Evolutionary conservation across 2,113 vertebrate genomes (phyloP).

Genomic region (Trematocara nigrifrons): DNA sequence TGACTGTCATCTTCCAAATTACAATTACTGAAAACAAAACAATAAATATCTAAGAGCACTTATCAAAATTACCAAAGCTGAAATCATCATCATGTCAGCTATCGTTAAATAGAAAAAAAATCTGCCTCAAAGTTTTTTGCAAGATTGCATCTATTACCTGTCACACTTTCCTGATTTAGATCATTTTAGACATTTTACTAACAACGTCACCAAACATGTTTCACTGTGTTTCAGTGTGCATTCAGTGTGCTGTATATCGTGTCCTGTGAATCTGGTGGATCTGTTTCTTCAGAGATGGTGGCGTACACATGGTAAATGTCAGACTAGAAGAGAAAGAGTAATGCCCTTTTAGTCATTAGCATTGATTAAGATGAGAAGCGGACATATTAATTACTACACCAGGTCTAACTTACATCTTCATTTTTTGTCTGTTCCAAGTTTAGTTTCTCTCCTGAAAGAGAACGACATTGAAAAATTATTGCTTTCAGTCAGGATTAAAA

Average conservation of each 20-base stretch:
- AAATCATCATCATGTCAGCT: neutral
- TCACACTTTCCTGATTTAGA: neutral
- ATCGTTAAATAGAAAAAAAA: neutral
- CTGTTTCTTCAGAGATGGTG: neutral
- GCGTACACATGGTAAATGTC: neutral
- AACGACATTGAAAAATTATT: neutral
- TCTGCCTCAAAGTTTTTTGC: neutral
- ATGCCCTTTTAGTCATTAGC: neutral
- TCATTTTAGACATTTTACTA: neutral
- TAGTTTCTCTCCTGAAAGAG: neutral
- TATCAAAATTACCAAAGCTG: neutral
- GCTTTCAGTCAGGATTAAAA: neutral
- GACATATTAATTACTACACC: neutral
- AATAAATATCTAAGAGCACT: neutral
- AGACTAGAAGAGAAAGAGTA: neutral
- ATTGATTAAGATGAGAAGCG: neutral
- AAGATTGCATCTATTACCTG: neutral
- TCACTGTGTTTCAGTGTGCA: neutral
- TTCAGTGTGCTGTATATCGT: accelerated
- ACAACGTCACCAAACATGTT: neutral
- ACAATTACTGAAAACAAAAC: too few species aligned
- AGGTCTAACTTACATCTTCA: neutral
- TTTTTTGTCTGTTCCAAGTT: neutral
- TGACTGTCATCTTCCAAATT: too few species aligned
- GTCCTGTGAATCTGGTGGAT: neutral